These are phyloP conservation scores for Kryptolebias ocellatus DNA, from an alignment of 2,797 vertebrate genomes.

Conservation along the genomic window DNA sequence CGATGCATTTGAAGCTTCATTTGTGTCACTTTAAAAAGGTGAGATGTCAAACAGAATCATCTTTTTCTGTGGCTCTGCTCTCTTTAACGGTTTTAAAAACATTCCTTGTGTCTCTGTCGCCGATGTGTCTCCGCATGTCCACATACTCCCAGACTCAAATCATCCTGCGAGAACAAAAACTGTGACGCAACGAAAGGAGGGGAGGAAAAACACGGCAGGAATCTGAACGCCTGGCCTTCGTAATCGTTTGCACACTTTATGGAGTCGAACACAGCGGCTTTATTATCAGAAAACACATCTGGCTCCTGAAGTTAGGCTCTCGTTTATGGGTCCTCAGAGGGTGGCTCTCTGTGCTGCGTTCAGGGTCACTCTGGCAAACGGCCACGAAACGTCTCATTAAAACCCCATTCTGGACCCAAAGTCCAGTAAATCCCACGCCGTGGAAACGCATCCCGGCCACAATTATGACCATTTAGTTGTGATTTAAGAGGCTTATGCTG, in stretches of 20 bases:
- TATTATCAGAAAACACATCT: not conserved
- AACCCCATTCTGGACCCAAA: conserved; percentile 20
- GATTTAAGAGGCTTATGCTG: conserved; percentile 44
- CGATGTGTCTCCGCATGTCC: conserved; percentile 21
- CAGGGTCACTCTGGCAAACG: conserved; percentile 25
- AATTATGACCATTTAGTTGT: conserved; percentile 20
- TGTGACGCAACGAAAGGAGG: not conserved
- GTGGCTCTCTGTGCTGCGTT: conserved; percentile 15
- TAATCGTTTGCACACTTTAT: not conserved
- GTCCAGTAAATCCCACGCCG: conserved; percentile 26
- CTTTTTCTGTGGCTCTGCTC: too few relatives aligned
- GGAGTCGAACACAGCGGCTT: not conserved
- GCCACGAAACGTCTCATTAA: conserved; percentile 33
- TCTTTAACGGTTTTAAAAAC: not conserved
- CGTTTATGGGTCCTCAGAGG: not conserved
- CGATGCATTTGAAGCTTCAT: not conserved
- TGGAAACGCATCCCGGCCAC: conserved; percentile 24
- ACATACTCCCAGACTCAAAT: conserved; percentile 18
- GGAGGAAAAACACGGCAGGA: not conserved
- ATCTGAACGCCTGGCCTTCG: not conserved
- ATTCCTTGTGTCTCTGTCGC: not conserved
- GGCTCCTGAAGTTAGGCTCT: not conserved
- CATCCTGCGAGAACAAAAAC: conserved; percentile 8
- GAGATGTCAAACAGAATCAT: not conserved
- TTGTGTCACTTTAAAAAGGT: not conserved